Percentiles rank a stretch among this genome's conserved stretches.
These are phyloP conservation scores for Typhlichthys eigenmanni DNA, from an alignment of 2,797 vertebrate genomes.

Conservation along the genomic window DNA sequence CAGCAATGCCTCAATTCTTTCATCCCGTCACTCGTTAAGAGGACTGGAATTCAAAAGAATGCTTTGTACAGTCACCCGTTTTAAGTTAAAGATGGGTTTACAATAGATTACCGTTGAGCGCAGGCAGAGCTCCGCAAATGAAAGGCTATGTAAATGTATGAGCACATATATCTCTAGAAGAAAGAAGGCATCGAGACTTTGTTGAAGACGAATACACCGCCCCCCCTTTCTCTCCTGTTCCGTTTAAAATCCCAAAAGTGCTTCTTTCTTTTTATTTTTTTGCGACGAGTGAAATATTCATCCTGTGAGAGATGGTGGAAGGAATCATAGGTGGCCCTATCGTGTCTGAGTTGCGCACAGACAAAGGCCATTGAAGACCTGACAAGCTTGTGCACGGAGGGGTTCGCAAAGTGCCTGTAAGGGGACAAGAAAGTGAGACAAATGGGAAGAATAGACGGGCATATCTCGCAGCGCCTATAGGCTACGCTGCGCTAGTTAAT, in stretches of 20 bases:
- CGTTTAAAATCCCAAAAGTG: conserved; percentile 17
- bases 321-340: conserved; percentile 45
- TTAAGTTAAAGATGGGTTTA: conserved; percentile 47
- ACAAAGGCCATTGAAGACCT: conserved; percentile 71
- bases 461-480: conserved; percentile 45
- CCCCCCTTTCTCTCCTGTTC: conserved; percentile 10
- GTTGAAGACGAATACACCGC: conserved; percentile 38
- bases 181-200: conserved; percentile 35
- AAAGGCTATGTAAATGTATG: conserved; percentile 49
- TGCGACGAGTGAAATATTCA: conserved; percentile 62
- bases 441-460: conserved; percentile 61
- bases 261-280: conserved; percentile 21
- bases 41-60: conserved; percentile 38
- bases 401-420: conserved; percentile 57
- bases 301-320: conserved; percentile 35
- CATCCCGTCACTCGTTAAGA: conserved; percentile 52
- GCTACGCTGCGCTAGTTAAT: conserved; percentile 60
- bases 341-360: conserved; percentile 50
- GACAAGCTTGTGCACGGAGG: conserved; percentile 65
- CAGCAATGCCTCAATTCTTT: conserved; percentile 50
- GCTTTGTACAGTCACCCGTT: conserved; percentile 45
- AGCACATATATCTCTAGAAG: conserved; percentile 42
- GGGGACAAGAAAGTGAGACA: conserved; percentile 63
- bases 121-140: conserved; percentile 36
- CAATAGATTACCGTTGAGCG: conserved; percentile 46